Evolutionary conservation across 2,888 invertebrate species (phyloP).

Genomic region (Hipparchia sbordonii): DNA sequence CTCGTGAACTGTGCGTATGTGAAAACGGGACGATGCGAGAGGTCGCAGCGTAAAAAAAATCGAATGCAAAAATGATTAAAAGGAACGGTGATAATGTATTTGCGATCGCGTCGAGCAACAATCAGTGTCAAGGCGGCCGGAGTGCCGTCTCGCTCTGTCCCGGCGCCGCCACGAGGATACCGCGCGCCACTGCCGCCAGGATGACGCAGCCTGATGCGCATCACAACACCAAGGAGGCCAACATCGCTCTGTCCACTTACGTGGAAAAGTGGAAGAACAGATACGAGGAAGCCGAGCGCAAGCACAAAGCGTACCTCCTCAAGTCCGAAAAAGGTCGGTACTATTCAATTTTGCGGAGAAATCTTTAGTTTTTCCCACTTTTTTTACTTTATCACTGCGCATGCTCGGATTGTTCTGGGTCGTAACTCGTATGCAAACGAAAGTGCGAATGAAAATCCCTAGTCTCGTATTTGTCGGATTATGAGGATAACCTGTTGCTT

Average conservation of each 20-base stretch:
- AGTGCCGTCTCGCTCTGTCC: conserved; percentile 76
- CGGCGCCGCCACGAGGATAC: conserved; percentile 74
- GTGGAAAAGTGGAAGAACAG: conserved; percentile 86
- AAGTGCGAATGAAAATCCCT: conserved; percentile 71
- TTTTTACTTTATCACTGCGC: conserved; percentile 59
- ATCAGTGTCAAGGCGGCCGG: conserved; percentile 77
- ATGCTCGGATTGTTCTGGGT: conserved; percentile 60
- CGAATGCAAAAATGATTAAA: conserved; percentile 81
- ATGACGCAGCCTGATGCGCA: conserved; percentile 80
- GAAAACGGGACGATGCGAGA: conserved; percentile 70
- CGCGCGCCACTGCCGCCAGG: conserved; percentile 77
- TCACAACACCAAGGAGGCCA: conserved; percentile 75
- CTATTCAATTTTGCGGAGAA: conserved; percentile 45
- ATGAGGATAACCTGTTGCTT: conserved; percentile 77
- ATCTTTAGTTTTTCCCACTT: conserved; percentile 49
- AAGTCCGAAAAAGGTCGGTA: conserved; percentile 88
- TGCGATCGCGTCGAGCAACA: conserved; percentile 80
- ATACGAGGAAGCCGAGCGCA: conserved; percentile 88
- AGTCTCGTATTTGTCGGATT: conserved; percentile 75
- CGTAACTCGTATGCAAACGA: conserved; percentile 64
- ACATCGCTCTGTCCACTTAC: conserved; percentile 76
- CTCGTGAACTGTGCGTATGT: conserved; percentile 69
- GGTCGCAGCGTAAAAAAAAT: conserved; percentile 73
- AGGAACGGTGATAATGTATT: conserved; percentile 81
- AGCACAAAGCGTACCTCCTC: conserved; percentile 85